phyloP scores from a whole-genome alignment of 1,140 invertebrate genomes.

The Aplysia californica region DNA sequence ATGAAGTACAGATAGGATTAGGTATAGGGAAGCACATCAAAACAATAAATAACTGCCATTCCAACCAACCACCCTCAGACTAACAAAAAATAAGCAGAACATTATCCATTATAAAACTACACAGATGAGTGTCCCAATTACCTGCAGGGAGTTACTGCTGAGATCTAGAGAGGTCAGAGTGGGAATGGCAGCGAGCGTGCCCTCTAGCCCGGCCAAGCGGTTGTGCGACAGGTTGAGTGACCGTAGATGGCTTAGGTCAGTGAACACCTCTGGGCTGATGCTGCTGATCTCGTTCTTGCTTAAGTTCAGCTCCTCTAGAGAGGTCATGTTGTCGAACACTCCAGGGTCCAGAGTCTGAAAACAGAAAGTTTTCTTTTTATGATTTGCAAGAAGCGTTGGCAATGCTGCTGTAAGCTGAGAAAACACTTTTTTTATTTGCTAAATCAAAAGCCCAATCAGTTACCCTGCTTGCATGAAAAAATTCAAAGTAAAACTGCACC shows the following conservation, averaged over 20 bases:
- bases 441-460: too few relatives aligned
- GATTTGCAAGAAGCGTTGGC: background rate
- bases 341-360: slow-evolving; percentile 34
- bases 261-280: slow-evolving; percentile 38
- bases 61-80: background rate
- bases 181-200: slow-evolving; percentile 32
- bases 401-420: too few relatives aligned
- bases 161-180: slow-evolving; percentile 39
- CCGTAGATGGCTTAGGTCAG: slow-evolving; percentile 31
- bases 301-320: slow-evolving; percentile 40
- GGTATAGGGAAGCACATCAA: too few relatives aligned
- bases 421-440: too few relatives aligned
- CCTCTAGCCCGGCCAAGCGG: slow-evolving; percentile 30
- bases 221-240: slow-evolving; percentile 48
- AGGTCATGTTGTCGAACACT: slow-evolving; percentile 27
- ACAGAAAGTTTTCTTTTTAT: slow-evolving; percentile 6
- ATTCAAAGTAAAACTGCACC: too few relatives aligned
- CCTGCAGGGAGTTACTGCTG: slow-evolving; percentile 36
- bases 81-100: background rate
- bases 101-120: background rate
- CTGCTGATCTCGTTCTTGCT: slow-evolving; percentile 40
- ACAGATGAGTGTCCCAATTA: background rate
- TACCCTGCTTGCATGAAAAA: too few relatives aligned
- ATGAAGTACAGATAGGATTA: too few relatives aligned
- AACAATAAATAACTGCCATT: background rate